Evolutionary conservation across 2,797 vertebrate species (phyloP).

Genomic region (Lacerta agilis): DNA sequence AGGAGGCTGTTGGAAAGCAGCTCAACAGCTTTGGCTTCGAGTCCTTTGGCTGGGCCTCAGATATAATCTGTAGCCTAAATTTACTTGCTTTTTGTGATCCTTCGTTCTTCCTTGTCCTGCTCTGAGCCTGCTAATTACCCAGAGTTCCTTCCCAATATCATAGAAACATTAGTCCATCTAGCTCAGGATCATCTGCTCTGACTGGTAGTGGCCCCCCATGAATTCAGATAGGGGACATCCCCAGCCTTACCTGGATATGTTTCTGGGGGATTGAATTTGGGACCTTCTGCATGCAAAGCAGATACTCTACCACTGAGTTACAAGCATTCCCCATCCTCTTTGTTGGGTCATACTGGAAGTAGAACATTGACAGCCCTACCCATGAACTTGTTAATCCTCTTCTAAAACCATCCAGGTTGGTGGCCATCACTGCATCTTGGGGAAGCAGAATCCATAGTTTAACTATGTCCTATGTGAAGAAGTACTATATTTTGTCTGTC

Average conservation of each 20-base stretch:
- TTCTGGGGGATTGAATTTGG: too few species aligned
- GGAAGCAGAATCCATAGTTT: background rate
- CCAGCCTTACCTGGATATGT: too few species aligned
- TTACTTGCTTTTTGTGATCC: background rate
- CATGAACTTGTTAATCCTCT: background rate
- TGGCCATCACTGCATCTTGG: background rate
- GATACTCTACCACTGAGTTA: too few species aligned
- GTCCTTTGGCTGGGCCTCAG: background rate
- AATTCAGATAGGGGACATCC: too few species aligned
- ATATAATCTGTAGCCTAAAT: background rate
- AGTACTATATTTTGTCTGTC: background rate
- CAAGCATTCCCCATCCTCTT: too few species aligned
- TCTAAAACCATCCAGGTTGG: background rate
- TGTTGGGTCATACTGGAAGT: too few species aligned
- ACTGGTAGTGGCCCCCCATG: too few species aligned
- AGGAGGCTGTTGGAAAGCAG: background rate
- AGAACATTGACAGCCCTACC: background rate
- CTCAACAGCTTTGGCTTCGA: background rate
- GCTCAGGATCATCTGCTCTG: too few species aligned
- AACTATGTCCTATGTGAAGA: background rate
- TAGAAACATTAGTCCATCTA: too few species aligned
- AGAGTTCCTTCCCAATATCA: background rate
- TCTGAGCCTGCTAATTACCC: background rate
- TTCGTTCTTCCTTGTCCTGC: background rate
- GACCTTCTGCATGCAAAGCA: too few species aligned